Conservation (phyloP, 2,888 invertebrate species). For the Hecatera dysodea region DNA sequence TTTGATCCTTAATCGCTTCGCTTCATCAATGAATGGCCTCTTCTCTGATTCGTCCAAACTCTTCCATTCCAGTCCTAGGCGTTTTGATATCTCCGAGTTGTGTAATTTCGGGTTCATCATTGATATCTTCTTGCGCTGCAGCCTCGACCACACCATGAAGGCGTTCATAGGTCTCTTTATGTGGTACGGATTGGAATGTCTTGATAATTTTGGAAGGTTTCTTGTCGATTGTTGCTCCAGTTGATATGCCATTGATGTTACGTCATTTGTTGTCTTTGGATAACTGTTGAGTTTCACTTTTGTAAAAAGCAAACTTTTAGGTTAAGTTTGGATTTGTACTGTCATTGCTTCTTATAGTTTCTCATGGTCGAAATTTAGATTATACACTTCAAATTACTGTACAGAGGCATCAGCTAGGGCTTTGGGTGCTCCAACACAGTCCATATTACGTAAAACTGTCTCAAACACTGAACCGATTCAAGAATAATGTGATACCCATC, state of each 20-base stretch:
- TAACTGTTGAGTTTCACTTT: background rate
- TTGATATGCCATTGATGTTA: slow-evolving; percentile 80
- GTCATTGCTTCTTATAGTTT: slow-evolving; percentile 8
- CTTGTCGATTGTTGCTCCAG: slow-evolving; percentile 75
- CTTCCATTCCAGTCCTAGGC: slow-evolving; percentile 96
- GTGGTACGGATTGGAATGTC: slow-evolving; percentile 92
- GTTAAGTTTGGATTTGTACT: slow-evolving; percentile 4
- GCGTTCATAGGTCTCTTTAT: slow-evolving; percentile 99
- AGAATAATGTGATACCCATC: slow-evolving; percentile 68
- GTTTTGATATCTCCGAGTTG: slow-evolving; percentile 95
- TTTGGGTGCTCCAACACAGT: background rate
- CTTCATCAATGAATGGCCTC: slow-evolving; percentile 97
- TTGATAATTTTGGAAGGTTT: slow-evolving; percentile 80
- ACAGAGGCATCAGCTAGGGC: background rate
- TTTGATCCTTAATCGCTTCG: slow-evolving; percentile 93
- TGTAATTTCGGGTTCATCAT: slow-evolving; percentile 95
- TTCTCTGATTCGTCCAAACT: slow-evolving; percentile 94
- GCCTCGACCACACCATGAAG: slow-evolving; percentile 99
- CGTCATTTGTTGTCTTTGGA: slow-evolving; percentile 51
- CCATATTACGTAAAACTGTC: slow-evolving; percentile 40
- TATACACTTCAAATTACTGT: slow-evolving; percentile 34
- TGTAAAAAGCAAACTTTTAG: background rate
- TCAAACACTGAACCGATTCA: slow-evolving; percentile 38
- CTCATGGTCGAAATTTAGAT: background rate
- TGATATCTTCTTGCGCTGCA: slow-evolving; percentile 96